These are phyloP conservation scores for Bufotes viridis DNA, from an alignment of 2,797 vertebrate species.

Conservation along the genomic window DNA sequence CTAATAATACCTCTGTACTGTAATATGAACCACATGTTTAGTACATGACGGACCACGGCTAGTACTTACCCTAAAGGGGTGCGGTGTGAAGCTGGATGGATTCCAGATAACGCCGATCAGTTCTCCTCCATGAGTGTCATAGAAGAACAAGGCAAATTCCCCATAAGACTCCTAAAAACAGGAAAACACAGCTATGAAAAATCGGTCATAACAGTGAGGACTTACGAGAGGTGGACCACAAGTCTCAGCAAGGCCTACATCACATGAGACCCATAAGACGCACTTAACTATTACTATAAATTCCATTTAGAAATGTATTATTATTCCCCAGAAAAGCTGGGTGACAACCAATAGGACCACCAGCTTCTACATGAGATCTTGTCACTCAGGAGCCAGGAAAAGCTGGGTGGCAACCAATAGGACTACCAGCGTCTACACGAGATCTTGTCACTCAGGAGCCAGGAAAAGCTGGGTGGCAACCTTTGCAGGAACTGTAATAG, in stretches of 20 bases:
- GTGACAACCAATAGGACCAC: neutral
- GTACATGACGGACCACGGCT: neutral
- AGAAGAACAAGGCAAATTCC: constrained; percentile 92
- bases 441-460: no score
- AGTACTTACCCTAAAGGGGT: constrained; percentile 86
- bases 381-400: no score
- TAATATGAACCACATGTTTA: neutral
- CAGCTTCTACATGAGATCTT: no score
- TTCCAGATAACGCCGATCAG: constrained; percentile 94
- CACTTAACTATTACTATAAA: neutral
- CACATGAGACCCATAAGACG: neutral
- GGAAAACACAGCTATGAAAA: neutral
- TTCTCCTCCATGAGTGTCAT: constrained; percentile 88
- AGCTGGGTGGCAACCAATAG: neutral
- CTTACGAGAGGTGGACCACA: neutral
- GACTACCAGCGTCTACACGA: no score
- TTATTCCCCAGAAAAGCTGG: no score
- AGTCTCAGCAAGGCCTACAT: neutral
- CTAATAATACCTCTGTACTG: neutral
- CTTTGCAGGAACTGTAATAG: no score
- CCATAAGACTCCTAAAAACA: constrained; percentile 83
- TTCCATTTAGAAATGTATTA: neutral
- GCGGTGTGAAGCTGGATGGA: constrained; percentile 85
- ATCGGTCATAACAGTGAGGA: neutral
- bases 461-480: no score